phyloP scores from a whole-genome alignment of 2,888 invertebrate species.

The Limenitis arthemis region DNA sequence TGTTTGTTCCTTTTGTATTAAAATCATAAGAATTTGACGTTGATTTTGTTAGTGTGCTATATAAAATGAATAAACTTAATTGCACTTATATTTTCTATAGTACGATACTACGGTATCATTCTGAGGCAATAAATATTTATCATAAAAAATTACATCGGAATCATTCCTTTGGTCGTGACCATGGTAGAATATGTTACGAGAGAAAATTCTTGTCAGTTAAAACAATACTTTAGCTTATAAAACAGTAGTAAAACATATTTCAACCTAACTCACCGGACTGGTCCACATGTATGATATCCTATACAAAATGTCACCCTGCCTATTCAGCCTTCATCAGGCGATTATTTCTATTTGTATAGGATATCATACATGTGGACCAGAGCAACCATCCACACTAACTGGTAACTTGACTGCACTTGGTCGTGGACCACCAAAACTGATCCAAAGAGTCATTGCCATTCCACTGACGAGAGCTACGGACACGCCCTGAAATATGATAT shows the following conservation, averaged over 20 bases:
- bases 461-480: slow-evolving; percentile 74
- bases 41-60: no score
- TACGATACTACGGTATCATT: no score
- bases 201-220: no score
- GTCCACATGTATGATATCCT: slow-evolving; percentile 83
- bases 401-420: slow-evolving; percentile 73
- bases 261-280: slow-evolving; percentile 54
- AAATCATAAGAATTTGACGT: no score
- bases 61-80: no score
- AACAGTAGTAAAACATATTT: background rate
- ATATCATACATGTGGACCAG: no score
- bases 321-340: slow-evolving; percentile 27
- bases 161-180: no score
- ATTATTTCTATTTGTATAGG: slow-evolving; percentile 76
- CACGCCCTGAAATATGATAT: slow-evolving; percentile 72
- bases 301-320: slow-evolving; percentile 60
- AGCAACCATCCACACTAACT: slow-evolving; percentile 73
- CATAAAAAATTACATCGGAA: no score
- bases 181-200: no score
- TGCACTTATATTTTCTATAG: no score
- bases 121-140: no score
- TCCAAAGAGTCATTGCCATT: slow-evolving; percentile 81
- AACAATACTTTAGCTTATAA: background rate
- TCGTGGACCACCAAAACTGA: slow-evolving; percentile 89
- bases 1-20: no score